Evolutionary conservation across 2,113 vertebrate species (phyloP), one percentile per base, ranked within the genome.

Genomic region (Bufo bufo): DNA sequence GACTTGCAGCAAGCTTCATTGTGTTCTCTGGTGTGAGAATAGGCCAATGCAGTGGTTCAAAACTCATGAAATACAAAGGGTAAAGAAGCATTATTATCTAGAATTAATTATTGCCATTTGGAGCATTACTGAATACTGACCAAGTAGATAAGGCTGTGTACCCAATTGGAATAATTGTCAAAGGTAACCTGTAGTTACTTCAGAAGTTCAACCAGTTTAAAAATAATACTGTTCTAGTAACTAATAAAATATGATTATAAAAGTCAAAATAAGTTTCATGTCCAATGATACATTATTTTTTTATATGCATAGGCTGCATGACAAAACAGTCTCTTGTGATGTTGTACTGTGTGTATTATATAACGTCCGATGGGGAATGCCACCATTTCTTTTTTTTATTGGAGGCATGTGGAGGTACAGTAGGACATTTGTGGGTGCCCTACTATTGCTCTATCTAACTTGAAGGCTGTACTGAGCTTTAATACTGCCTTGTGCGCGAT

Each of bases 1-100:
- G 8, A 47, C 23, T 59, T 66, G 72, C 78, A 69, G 72, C 72
- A 84, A 61, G 74, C 74, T 58, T 89, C 47, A 84, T 88, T 89
- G 72, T 77, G 77, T 17, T 89, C 80, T 56, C 80, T 77, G 86
- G 9, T 83, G 80, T 75, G n/a, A 74, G 71, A 45, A 61, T 52
- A 17, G 33, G 4, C 49, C 54, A 58, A 58, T 5, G 50, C 75
- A 78, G 6, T n/a, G 1, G 11, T 12, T 77, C 54, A n/a, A n/a
- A 13, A 12, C 50, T 23, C 1, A 58, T 8, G 23, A 56, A 79
- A 7, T 58, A 14, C 23, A 79, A 33, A 79, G 33, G 8, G 52
- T 12, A 54, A 79, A 54, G 12, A 56, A 6, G 20, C 16, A 74
- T 74, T 74, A 17, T 74, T 17, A 19, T 47, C 43, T 66, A 11